These are phyloP conservation scores for Tribolium freemani DNA, from an alignment of 2,888 invertebrate species.

Conservation along the genomic window DNA sequence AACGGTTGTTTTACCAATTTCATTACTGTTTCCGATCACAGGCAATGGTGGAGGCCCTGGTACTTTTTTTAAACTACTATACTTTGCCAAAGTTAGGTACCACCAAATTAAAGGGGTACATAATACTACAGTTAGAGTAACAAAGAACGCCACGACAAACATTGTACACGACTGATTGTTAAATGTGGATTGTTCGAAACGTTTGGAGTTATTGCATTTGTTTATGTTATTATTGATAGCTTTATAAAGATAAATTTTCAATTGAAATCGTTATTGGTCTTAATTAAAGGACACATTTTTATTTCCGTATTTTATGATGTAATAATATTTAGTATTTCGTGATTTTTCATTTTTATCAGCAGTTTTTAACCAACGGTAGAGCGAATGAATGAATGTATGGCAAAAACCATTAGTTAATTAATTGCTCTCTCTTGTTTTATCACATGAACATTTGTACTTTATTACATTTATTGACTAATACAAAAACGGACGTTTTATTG, in stretches of 20 bases:
- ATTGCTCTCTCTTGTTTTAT: too few relatives aligned
- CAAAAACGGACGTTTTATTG: too few relatives aligned
- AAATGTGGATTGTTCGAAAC: background rate
- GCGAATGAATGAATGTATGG: background rate
- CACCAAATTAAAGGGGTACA: constrained; percentile 50
- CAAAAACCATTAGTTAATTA: background rate
- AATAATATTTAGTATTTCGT: background rate
- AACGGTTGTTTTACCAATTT: constrained; percentile 51
- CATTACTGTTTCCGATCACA: constrained; percentile 53
- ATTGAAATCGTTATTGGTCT: background rate
- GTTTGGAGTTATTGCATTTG: background rate
- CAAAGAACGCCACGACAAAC: constrained; percentile 12
- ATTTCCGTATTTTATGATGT: background rate
- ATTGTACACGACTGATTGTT: background rate
- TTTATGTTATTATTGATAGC: background rate
- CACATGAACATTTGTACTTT: too few relatives aligned
- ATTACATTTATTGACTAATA: too few relatives aligned
- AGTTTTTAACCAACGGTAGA: too few relatives aligned
- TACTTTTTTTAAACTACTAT: constrained; percentile 47
- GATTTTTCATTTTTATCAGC: background rate
- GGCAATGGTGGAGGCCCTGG: constrained; percentile 56
- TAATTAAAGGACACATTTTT: background rate
- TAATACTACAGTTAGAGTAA: constrained; percentile 39
- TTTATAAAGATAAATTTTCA: background rate
- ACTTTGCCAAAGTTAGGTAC: constrained; percentile 51